Evolutionary conservation across 1,140 invertebrate species (phyloP).

Genomic region (Oscheius sp.): DNA sequence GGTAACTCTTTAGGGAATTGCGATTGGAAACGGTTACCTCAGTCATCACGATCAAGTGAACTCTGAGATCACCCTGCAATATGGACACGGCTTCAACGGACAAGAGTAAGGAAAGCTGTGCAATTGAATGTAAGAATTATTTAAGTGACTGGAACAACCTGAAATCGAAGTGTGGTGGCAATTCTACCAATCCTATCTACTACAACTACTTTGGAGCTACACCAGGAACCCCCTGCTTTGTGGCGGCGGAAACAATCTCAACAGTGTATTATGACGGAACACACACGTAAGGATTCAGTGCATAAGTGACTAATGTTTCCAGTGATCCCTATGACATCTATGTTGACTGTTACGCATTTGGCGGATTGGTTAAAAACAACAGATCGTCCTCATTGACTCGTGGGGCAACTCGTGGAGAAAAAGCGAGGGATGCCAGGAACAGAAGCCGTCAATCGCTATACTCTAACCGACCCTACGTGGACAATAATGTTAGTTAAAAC

Average conservation of each 20-base stretch:
- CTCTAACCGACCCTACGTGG: neutral
- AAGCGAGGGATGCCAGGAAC: neutral
- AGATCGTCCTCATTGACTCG: neutral
- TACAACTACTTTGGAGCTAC: constrained; percentile 1
- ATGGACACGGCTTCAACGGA: constrained; percentile 35
- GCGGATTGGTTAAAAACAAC: neutral
- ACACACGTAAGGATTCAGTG: neutral
- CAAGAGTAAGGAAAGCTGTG: neutral
- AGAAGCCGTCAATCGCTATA: neutral
- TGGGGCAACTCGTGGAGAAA: neutral
- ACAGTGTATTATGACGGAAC: neutral
- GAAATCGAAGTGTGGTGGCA: constrained; percentile 5
- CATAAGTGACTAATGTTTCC: neutral
- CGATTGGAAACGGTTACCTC: constrained; percentile 39
- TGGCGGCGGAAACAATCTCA: neutral
- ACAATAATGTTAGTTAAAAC: neutral
- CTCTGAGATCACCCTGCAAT: constrained; percentile 28
- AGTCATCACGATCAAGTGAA: constrained; percentile 27
- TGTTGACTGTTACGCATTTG: constrained; percentile 35
- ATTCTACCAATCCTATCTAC: constrained; percentile 13
- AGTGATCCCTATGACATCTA: constrained; percentile 40
- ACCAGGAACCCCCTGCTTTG: neutral
- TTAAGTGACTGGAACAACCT: constrained; percentile 22
- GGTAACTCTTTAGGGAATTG: constrained; percentile 33
- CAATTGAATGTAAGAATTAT: neutral